Evolutionary conservation across 2,113 vertebrate species (phyloP).

Genomic region (Hippocampus zosterae): DNA sequence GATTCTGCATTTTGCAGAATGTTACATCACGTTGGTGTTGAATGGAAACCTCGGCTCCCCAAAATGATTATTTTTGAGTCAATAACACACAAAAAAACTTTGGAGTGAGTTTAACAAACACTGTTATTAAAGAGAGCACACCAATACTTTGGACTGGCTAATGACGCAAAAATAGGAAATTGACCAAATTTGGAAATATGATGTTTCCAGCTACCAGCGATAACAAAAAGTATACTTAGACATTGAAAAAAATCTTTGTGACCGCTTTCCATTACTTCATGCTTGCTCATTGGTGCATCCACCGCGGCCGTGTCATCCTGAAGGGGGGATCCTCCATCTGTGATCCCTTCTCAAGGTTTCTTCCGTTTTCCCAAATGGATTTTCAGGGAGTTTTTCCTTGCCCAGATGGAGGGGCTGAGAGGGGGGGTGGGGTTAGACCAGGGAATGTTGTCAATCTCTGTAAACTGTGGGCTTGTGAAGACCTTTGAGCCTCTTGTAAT

Average conservation of each 20-base stretch:
- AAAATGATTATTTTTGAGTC: neutral
- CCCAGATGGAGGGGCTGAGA: neutral
- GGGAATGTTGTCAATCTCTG: neutral
- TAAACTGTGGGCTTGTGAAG: neutral
- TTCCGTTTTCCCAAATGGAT: neutral
- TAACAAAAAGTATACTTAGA: no score
- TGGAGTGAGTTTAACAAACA: neutral
- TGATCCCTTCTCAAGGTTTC: neutral
- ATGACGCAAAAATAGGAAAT: no score
- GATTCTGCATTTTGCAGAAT: neutral
- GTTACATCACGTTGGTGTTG: neutral
- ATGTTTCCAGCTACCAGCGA: no score
- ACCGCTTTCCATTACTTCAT: neutral
- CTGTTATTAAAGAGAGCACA: neutral
- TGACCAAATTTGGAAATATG: no score
- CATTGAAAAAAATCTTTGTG: no score
- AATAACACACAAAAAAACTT: neutral
- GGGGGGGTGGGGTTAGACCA: neutral
- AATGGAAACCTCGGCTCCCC: neutral
- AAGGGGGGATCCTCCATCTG: neutral
- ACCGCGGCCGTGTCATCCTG: neutral
- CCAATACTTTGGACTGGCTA: neutral
- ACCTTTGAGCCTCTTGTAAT: neutral
- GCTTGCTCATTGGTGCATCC: neutral
- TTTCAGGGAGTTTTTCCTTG: neutral